phyloP scores from a whole-genome alignment of 2,888 invertebrate species.

The Diarsia dahlii region DNA sequence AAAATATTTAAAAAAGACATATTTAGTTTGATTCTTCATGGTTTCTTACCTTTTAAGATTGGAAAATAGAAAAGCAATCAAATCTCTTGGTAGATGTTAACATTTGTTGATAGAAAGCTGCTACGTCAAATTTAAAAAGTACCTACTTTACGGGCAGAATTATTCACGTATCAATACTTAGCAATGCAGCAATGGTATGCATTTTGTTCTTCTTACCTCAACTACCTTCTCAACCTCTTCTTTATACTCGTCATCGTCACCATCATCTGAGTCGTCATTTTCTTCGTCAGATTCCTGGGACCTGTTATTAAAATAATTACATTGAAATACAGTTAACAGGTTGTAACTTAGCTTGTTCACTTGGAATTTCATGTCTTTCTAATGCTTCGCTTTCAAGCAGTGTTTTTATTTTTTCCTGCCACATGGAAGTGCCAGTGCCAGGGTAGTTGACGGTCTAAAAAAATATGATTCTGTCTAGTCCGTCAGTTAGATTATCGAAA shows the following conservation, averaged over 20 bases:
- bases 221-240: conserved; percentile 71
- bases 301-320: conserved; percentile 51
- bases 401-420: not conserved
- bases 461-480: too few species aligned
- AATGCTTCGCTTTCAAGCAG: not conserved
- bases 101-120: not conserved
- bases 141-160: not conserved
- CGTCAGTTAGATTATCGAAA: too few species aligned
- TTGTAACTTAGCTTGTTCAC: too few species aligned
- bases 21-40: not conserved
- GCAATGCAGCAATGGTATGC: not conserved
- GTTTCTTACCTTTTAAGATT: not conserved
- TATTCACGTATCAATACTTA: not conserved
- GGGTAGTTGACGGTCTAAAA: too few species aligned
- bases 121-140: not conserved
- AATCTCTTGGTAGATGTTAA: not conserved
- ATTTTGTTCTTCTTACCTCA: conserved; percentile 69
- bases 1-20: not conserved
- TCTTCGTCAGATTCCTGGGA: conserved; percentile 70
- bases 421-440: not conserved
- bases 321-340: not conserved
- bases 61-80: not conserved
- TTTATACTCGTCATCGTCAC: conserved; percentile 72
- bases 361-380: not conserved
- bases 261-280: conserved; percentile 75